Percentiles rank a stretch among this genome's conserved stretches.
Conservation (phyloP, 2,113 vertebrate genomes). For the Phylloscopus trochiloides region DNA sequence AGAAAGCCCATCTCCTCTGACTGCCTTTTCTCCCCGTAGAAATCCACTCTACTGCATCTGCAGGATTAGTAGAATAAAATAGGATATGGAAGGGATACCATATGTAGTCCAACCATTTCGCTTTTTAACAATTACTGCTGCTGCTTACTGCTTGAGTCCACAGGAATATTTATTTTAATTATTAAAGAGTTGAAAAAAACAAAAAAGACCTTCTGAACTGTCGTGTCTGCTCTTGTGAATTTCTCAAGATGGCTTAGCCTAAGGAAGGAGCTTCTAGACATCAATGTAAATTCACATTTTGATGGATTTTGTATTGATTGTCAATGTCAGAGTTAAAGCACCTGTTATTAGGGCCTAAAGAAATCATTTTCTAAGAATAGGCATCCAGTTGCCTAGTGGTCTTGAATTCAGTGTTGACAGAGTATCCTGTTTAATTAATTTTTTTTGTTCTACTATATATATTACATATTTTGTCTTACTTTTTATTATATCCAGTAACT, state of each 20-base stretch:
- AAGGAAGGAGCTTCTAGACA: background rate
- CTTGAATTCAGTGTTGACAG: background rate
- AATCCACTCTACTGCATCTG: background rate
- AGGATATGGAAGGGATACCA: background rate
- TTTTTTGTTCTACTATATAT: background rate
- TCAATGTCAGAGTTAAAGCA: background rate
- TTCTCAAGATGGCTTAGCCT: background rate
- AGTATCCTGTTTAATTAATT: background rate
- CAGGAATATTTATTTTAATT: background rate
- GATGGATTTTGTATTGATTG: slow-evolving; percentile 26
- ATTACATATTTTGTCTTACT: background rate
- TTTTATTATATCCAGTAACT: background rate
- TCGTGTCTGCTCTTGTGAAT: background rate
- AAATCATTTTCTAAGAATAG: slow-evolving; percentile 26
- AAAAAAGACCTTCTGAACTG: background rate
- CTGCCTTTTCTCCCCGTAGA: background rate
- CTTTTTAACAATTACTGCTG: background rate
- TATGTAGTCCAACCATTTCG: background rate
- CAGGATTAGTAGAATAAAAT: background rate
- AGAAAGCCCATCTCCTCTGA: background rate
- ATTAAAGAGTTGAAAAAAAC: background rate
- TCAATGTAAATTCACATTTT: background rate
- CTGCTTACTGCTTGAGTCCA: background rate
- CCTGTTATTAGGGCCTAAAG: background rate
- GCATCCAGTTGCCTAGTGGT: background rate